Evolutionary conservation across 2,113 vertebrate species (phyloP), one percentile per base, ranked within the genome.

Genomic region (Regulus satrapa): DNA sequence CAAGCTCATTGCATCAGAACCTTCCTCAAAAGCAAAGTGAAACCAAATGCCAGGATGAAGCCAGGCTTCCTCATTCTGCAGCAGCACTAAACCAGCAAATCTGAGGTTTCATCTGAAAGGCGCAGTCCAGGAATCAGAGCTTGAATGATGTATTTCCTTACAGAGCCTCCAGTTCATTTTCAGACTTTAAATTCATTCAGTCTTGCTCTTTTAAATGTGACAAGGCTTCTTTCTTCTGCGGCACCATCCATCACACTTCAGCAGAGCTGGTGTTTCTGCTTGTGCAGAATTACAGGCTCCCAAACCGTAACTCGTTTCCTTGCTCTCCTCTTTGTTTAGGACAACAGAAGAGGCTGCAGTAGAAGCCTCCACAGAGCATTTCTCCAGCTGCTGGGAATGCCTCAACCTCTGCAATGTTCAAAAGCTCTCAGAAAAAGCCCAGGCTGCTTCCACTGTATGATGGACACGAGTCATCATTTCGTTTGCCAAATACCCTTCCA

Each of bases 21-120:
- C 51, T 79, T 63, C 89, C 67, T 46, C 75, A 72, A 49, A 85
- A 88, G 36, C 36, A 58, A 68, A 89, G 26, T n/a, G 45, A 71
- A 92, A 87, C 89, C 54, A 94, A 83, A 89, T 21, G 49, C 66
- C 32, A 40, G n/a, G 38, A 41, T 32, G 43, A 64, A 67, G 26
- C 18, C 62, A 71, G 18, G 43, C 51, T 64, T 28, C 40, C 25
- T 49, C 83, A 43, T 45, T n/a, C 31, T 41, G 34, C 8, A n/a
- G 52, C n/a, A 83, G 54, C 62, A 62, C 34, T 40, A 79, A 28
- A 76, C 40, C 64, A 68, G 36, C 14, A 77, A 54, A 52, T 17
- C 43, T 29, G 41, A 71, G 25, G 3, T 29, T 75, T 62, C 40
- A 34, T 32, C 78, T 40, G 38, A 62, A 72, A 77, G 58, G 87